Conservation (phyloP, 92 coral and sea anemone genomes). For the Epizoanthus stellaris region DNA sequence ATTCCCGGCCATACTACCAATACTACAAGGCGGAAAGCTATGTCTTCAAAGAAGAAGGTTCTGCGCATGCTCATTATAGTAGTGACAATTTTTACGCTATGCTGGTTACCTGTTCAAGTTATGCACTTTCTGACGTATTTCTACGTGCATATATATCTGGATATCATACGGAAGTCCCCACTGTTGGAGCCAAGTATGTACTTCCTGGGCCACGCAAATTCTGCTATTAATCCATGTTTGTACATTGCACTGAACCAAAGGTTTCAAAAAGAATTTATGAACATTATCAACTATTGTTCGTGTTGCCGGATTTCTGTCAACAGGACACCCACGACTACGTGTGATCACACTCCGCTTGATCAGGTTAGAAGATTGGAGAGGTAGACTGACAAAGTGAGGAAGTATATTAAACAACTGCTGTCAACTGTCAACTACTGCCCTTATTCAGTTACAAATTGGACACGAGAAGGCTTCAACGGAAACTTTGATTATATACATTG, state of each 20-base stretch:
- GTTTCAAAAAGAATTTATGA: conserved; percentile 76
- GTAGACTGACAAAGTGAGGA: too few species aligned
- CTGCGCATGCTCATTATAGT: conserved; percentile 87
- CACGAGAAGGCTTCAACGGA: too few species aligned
- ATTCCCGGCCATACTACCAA: conserved; percentile 82
- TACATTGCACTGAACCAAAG: conserved; percentile 74
- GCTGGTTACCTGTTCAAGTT: conserved; percentile 85
- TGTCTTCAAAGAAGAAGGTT: conserved; percentile 76
- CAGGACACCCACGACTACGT: too few species aligned
- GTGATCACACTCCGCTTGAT: too few species aligned
- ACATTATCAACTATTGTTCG: conserved; percentile 47
- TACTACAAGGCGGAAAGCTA: conserved; percentile 61
- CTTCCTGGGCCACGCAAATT: conserved; percentile 84
- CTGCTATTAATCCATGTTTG: conserved; percentile 84
- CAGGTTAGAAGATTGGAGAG: too few species aligned
- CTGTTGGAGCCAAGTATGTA: conserved; percentile 61
- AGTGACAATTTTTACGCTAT: conserved; percentile 74
- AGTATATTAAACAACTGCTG: too few species aligned
- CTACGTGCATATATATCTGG: conserved; percentile 40
- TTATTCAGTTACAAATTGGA: too few species aligned
- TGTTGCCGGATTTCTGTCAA: not conserved
- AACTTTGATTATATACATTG: too few species aligned
- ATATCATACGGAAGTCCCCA: not conserved
- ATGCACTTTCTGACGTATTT: conserved; percentile 67
- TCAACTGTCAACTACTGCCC: too few species aligned